These are phyloP conservation scores for Drosophila barbarae DNA, from an alignment of 2,888 invertebrate genomes.

Conservation along the genomic window DNA sequence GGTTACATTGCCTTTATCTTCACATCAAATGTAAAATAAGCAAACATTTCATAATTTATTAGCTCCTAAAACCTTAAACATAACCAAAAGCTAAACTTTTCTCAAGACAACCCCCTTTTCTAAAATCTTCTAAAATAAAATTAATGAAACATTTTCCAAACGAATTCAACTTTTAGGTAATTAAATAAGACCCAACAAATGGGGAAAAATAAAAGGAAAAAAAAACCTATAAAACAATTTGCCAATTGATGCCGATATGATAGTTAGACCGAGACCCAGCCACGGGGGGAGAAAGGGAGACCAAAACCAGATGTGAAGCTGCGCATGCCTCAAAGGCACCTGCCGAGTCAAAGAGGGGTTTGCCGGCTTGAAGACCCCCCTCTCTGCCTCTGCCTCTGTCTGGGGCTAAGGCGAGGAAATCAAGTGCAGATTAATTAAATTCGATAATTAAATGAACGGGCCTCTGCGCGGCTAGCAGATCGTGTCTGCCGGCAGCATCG, in stretches of 20 bases:
- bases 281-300: constrained; percentile 6
- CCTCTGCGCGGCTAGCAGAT: constrained; percentile 55
- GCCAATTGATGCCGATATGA: constrained; percentile 62
- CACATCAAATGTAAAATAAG: no score
- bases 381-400: constrained; percentile 39
- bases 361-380: constrained; percentile 2
- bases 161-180: constrained; percentile 6
- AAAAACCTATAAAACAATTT: constrained; percentile 58
- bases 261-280: constrained; percentile 28
- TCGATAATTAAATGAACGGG: constrained; percentile 78
- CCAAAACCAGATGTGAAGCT: constrained; percentile 44
- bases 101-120: no score
- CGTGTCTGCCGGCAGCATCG: constrained; percentile 57
- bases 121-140: neutral
- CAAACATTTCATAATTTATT: neutral
- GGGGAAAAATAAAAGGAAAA: constrained; percentile 39
- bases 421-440: constrained; percentile 73
- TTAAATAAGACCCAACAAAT: constrained; percentile 21
- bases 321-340: constrained; percentile 50
- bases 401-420: constrained; percentile 68
- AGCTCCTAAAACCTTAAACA: neutral
- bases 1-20: neutral
- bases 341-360: constrained; percentile 21
- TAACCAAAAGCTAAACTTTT: no score
- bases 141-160: neutral